A percentile compares a stretch with the other conserved stretches of the same genome.
Conservation (phyloP, 64 coral and sea anemone genomes). For the Stylophora pistillata region DNA sequence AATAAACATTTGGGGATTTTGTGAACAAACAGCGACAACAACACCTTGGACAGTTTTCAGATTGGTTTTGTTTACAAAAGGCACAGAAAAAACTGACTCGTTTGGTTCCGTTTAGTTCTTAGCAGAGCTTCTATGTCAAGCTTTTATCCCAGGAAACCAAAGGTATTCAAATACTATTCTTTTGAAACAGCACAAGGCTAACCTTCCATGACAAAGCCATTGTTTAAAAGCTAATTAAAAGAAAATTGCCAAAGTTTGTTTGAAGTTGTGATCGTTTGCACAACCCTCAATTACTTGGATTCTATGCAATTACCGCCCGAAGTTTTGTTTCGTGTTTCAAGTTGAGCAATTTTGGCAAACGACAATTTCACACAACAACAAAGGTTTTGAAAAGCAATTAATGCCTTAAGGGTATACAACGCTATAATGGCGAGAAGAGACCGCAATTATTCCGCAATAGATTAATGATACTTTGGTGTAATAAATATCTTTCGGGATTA, state of each 20-base stretch:
- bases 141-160: conserved; percentile 3
- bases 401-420: background rate
- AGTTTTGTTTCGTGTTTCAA: conserved; percentile 36
- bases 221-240: conserved; percentile 19
- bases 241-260: conserved; percentile 20
- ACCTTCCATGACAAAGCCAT: conserved; percentile 11
- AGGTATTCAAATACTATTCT: conserved; percentile 27
- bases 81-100: background rate
- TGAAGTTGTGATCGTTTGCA: conserved; percentile 33
- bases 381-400: conserved; percentile 4
- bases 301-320: conserved; percentile 19
- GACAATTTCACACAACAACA: conserved; percentile 6
- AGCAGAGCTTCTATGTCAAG: background rate
- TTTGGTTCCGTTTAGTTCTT: conserved; percentile 1
- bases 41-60: background rate
- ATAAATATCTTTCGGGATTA: conserved; percentile 26
- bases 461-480: conserved; percentile 23
- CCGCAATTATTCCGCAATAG: conserved; percentile 9
- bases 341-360: conserved; percentile 25
- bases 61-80: conserved; percentile 7
- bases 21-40: conserved; percentile 2
- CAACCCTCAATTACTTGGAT: conserved; percentile 9
- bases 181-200: background rate
- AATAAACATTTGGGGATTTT: conserved; percentile 37
- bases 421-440: conserved; percentile 5